These are phyloP conservation scores for Polydrusus tereticollis DNA, from an alignment of 2,888 invertebrate species.

Conservation along the genomic window DNA sequence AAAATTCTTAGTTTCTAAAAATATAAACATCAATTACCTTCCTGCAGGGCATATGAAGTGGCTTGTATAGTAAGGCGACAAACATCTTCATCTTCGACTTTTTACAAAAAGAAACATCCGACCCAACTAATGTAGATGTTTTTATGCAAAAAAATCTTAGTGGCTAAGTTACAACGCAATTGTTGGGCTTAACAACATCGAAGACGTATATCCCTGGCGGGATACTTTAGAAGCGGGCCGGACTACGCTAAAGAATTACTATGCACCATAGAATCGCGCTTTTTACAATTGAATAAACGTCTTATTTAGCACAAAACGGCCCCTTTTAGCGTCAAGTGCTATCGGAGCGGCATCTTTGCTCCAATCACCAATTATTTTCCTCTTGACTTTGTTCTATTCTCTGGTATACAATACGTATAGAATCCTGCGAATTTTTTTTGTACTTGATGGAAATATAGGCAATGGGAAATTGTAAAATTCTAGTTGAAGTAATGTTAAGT, in stretches of 20 bases:
- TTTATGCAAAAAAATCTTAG: constrained; percentile 24
- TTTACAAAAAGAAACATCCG: neutral
- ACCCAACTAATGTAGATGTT: constrained; percentile 24
- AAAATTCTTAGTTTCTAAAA: too few species aligned
- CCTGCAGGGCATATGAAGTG: too few species aligned
- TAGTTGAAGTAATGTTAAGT: constrained; percentile 21
- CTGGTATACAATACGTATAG: constrained; percentile 26
- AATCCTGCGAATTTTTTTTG: constrained; percentile 25
- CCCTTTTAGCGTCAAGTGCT: constrained; percentile 54
- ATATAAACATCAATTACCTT: too few species aligned
- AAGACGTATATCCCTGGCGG: constrained; percentile 45
- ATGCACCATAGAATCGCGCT: constrained; percentile 57
- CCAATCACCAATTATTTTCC: constrained; percentile 55
- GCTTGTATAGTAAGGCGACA: neutral
- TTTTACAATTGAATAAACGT: constrained; percentile 55
- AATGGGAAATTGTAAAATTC: constrained; percentile 9
- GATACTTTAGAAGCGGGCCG: constrained; percentile 39
- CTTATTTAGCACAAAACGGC: constrained; percentile 58
- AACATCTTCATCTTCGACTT: constrained; percentile 33
- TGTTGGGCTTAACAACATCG: constrained; percentile 45
- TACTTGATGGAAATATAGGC: constrained; percentile 20
- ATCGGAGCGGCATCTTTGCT: constrained; percentile 57
- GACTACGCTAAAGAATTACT: constrained; percentile 53
- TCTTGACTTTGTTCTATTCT: constrained; percentile 29
- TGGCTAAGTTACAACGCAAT: constrained; percentile 47